phyloP scores from a whole-genome alignment of 1,140 invertebrate species.

The Dolichoris vasculosae region DNA sequence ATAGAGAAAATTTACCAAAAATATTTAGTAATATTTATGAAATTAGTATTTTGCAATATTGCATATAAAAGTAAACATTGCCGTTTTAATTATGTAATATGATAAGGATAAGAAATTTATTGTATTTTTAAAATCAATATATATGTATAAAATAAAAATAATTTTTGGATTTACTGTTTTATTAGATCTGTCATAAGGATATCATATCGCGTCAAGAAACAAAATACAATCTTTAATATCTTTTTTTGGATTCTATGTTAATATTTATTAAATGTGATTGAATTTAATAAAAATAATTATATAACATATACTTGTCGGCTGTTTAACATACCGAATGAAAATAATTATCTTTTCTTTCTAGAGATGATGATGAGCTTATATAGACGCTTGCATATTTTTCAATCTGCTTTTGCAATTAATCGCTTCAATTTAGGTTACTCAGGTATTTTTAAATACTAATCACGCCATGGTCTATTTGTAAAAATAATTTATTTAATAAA shows the following conservation, averaged over 20 bases:
- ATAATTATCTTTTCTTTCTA: conserved; percentile 34
- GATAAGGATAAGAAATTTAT: neutral
- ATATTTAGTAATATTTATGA: too few relatives aligned
- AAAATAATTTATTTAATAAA: neutral
- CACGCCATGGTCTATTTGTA: neutral
- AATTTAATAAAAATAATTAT: neutral
- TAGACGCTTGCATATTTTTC: conserved; percentile 24
- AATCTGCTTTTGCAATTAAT: conserved; percentile 33
- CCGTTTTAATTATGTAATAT: too few relatives aligned
- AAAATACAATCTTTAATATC: too few relatives aligned
- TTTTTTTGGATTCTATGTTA: too few relatives aligned
- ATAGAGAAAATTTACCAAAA: too few relatives aligned
- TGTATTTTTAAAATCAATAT: neutral
- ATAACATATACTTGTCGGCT: neutral
- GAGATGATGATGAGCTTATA: conserved; percentile 32
- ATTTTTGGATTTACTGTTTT: neutral
- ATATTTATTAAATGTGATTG: too few relatives aligned
- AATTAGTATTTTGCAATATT: too few relatives aligned
- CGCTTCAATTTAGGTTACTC: conserved; percentile 21
- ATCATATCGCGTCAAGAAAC: too few relatives aligned
- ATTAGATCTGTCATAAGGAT: neutral
- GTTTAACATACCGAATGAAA: neutral
- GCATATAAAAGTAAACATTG: too few relatives aligned
- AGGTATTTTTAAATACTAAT: conserved; percentile 36
- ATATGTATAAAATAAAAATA: neutral